Percentiles rank a stretch among this genome's conserved stretches.
Conservation (phyloP, 2,113 vertebrate genomes). For the Regulus satrapa region DNA sequence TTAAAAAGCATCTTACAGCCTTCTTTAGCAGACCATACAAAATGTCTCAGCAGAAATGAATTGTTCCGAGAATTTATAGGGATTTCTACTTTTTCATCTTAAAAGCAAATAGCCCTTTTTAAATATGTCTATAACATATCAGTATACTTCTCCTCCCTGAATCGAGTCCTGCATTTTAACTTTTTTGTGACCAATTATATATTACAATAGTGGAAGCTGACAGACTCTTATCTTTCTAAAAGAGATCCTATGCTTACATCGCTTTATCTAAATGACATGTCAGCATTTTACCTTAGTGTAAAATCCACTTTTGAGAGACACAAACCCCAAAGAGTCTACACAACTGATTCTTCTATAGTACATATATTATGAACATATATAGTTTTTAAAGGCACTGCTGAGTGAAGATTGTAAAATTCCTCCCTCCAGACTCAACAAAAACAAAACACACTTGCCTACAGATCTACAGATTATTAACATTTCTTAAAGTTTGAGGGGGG, state of each 20-base stretch:
- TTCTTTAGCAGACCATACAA: background rate
- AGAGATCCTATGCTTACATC: background rate
- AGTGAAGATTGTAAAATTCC: conserved; percentile 3
- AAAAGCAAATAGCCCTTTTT: background rate
- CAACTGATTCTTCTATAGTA: background rate
- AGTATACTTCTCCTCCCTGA: background rate
- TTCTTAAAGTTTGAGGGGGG: background rate
- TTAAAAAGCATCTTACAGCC: background rate
- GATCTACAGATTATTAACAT: background rate
- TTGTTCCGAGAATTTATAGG: background rate
- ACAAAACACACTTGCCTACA: background rate
- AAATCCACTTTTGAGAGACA: background rate
- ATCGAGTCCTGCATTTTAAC: background rate
- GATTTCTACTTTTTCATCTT: background rate
- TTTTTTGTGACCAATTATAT: background rate
- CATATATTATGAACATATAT: background rate
- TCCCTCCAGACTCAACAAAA: background rate
- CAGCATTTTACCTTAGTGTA: background rate
- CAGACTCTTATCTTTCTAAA: background rate
- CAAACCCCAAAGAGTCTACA: background rate
- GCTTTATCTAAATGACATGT: background rate
- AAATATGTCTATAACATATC: background rate
- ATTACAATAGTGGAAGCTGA: background rate
- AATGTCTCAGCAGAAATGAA: background rate
- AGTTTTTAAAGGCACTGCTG: background rate